phyloP scores from a whole-genome alignment of 2,113 vertebrate species.

The Probosciger aterrimus region DNA sequence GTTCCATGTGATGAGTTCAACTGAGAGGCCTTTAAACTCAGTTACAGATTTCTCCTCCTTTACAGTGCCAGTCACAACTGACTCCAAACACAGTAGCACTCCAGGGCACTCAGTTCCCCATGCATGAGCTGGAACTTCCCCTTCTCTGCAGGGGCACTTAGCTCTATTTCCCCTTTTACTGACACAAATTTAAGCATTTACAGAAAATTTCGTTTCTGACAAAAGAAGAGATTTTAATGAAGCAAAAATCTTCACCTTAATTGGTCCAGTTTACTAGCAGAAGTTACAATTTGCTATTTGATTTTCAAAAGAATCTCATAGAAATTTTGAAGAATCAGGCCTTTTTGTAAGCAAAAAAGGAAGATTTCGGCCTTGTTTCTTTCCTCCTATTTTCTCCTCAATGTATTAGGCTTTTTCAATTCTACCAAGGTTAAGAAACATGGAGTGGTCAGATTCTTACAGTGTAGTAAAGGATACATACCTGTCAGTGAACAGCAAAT shows the following conservation, averaged over 20 bases:
- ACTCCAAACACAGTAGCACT: not conserved
- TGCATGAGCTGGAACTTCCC: not conserved
- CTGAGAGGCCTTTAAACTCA: not conserved
- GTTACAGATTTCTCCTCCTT: not conserved
- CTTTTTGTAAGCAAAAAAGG: not conserved
- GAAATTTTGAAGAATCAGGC: not conserved
- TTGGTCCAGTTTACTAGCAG: not conserved
- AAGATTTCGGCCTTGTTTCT: fast-evolving
- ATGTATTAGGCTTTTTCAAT: not conserved
- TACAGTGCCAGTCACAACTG: not conserved
- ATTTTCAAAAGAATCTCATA: not conserved
- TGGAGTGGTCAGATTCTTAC: not conserved
- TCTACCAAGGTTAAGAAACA: not conserved
- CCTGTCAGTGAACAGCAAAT: not conserved
- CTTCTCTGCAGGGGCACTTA: not conserved
- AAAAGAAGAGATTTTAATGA: not conserved
- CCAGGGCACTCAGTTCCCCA: not conserved
- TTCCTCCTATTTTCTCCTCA: not conserved
- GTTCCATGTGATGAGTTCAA: not conserved
- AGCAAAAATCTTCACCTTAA: not conserved
- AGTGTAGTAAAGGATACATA: not conserved
- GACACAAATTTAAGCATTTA: not conserved
- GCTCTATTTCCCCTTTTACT: not conserved
- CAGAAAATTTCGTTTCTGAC: not conserved
- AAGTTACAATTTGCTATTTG: not conserved